Base-by-base conservation (phyloP, 2,888 invertebrate genomes). In the Oegoconia quadripuncta region DNA sequence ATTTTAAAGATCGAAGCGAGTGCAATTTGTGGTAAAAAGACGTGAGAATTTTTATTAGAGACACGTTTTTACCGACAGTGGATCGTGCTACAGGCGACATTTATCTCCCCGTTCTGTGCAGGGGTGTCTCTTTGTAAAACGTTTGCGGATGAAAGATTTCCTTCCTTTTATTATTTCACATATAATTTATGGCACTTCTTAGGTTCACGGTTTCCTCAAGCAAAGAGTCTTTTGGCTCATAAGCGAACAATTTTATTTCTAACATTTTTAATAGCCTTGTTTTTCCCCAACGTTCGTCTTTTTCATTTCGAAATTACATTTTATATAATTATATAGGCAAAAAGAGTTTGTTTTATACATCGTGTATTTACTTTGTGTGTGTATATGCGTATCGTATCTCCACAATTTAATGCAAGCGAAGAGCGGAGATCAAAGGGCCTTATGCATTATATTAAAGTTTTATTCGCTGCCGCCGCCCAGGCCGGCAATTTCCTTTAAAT, bases 401-500 rank as follows among this genome's bases (percentile, higher is more conserved):
- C 58, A 72, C 71, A 68, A 74, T 79, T 78, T 74, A 71, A 76
- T 77, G 77, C 73, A 71, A 73, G 75, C 70, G 63, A 65, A 80
- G 77, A 74, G 74, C 68, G 65, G 71, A 84, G 83, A 87, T 87
- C 86, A 87, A 87, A 87, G 84, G 71, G 74, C 72, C 72, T 77
- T 80, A 83, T 84, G 82, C 82, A 83, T 83, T 83, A 79, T 84
- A 84, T 84, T 84, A 84, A 83, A 84, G 84, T 86, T 86, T 82
- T 75, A 86, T 80, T 72, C 77, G 74, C 70, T 66, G 74, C 72
- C 67, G 72, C 68, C 64, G 62, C 74, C 72, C 67, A 68, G 68
- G 65, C 68, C 73, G 64, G 77, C 80, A 82, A 86, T 83, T 83
- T 84, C 86, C 84, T 84, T 82, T 84, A 83, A 84, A 87, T 86